Base-by-base conservation (phyloP, 1,140 invertebrate species). In the Pseudomyrmex concolor region DNA sequence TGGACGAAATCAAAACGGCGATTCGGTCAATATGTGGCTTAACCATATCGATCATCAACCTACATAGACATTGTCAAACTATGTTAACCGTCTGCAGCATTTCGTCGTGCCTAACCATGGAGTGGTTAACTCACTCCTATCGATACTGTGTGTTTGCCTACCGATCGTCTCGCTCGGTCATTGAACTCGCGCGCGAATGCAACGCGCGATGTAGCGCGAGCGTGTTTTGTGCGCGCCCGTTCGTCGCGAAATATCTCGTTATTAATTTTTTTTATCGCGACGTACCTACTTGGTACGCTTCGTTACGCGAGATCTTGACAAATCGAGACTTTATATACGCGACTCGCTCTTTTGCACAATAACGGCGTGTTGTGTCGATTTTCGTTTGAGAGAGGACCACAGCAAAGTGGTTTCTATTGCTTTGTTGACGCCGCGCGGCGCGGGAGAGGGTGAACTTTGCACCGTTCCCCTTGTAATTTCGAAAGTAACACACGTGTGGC, bases 61-160 rank as follows among this genome's bases (percentile, higher is more conserved):
- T 60, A 80, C 7, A 34, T 80, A 59, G 76, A 80, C 76, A 71
- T 60, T 80, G 66, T 80, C 66, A 80, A 48, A 60, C 45, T 59
- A 13, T 71, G 64, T 80, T 70, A 55, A 80, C 22, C 43, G n/a
- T 59, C 54, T 12, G 43, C 1, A 50, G 55, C 76, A 80, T 80
- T 80, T 80, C 66, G 54, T 80, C 66, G 55, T 59, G 2, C 15
- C 54, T 22, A n/a, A 48, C 76, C 12, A 22, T 5, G 34, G 34
- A 8, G 15, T 57, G 54, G 59, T 78, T 80, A 71, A 50, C 66
- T 59, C 54, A 12, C 25, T 25, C 43, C 76, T 80, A 80, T 80
- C 66, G 66, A 70, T 70, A 78, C 43, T 34, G 34, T 34, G 34
- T 59, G 76, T 80, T 80, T 80, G 54, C 43, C 54, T 19, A 80